Evolutionary conservation across 2,797 vertebrate species (phyloP), one percentile per base, ranked within the genome.

Genomic region (Buphagus erythrorhynchus): DNA sequence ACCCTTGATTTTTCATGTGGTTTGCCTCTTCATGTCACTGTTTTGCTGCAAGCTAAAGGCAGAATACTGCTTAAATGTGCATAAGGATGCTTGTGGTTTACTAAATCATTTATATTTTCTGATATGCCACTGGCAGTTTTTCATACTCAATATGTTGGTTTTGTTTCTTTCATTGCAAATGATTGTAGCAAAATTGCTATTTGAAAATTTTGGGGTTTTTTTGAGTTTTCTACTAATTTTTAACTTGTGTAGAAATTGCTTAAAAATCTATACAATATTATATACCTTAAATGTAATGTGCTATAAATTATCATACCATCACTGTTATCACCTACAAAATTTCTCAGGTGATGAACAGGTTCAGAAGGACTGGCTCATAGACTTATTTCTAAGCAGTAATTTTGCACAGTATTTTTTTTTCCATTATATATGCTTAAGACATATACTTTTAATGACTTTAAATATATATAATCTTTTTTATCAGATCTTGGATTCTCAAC

Each of bases 401-500:
- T 93, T 69, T 59, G 11, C 24, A 43, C 4, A 26, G 2, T 51
- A 13, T 24, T 11, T 40, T 13, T 13, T 69, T 66, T 71, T 76
- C 40, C n/a, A 12, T 80, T 86, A 52, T n/a, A 9, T 58, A 31
- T 86, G 9, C 24, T 88, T 77, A 65, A 72, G 17, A 16, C 13
- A 5, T 72, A 24, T 81, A 35, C 3, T 66, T 93, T 63, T 31
- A 80, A 43, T 75, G 51, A 91, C 14, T 68, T 93, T 21, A 86
- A 58, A 67, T 58, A 43, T 11, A 16, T 71, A 12, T 16, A 7
- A 75, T 78, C 21, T 82, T 24, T 92, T 20, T 78, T 90, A 81
- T 36, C 85, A 97, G 96, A 33, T 91, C 58, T 94, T 88, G 73
- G 76, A 73, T 45, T 93, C 43, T 63, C 62, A 88, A 80, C 51